Percentiles rank a stretch among this genome's conserved stretches.
Evolutionary conservation across 1,140 invertebrate genomes (phyloP).

Genomic region (Drosophila athabasca): DNA sequence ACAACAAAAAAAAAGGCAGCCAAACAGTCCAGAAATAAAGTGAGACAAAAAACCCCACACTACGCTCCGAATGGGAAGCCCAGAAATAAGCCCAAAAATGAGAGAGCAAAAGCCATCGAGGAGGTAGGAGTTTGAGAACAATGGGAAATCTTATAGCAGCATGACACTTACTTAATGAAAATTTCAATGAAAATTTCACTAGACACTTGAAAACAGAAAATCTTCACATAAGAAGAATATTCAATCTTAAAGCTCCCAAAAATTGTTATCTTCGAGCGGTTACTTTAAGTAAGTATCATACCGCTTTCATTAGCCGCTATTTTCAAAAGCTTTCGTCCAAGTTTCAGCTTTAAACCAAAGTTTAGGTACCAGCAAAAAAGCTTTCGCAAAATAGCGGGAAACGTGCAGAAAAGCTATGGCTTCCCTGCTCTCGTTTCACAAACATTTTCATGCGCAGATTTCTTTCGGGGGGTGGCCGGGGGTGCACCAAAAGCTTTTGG

Average conservation of each 20-base stretch:
- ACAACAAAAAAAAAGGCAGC: conserved; percentile 46
- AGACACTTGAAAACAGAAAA: not conserved
- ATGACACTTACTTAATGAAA: not conserved
- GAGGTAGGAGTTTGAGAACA: not conserved
- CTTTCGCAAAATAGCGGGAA: conserved; percentile 35
- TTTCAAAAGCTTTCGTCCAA: conserved; percentile 11
- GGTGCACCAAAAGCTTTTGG: conserved; percentile 33
- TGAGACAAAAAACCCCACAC: not conserved
- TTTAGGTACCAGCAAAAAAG: conserved; percentile 4
- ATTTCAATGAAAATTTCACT: not conserved
- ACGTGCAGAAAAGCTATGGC: not conserved
- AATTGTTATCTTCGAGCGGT: too few species aligned
- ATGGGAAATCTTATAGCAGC: conserved; percentile 2
- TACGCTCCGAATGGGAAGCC: too few species aligned
- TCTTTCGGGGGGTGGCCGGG: conserved; percentile 18
- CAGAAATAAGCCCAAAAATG: not conserved
- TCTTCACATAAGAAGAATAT: not conserved
- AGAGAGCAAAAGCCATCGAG: conserved; percentile 14
- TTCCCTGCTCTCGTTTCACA: conserved; percentile 1
- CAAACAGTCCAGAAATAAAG: conserved; percentile 7
- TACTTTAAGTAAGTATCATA: too few species aligned
- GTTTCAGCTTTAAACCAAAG: not conserved
- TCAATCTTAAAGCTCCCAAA: too few species aligned
- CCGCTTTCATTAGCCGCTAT: too few species aligned
- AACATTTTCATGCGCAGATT: conserved; percentile 58